Base-by-base conservation (phyloP, 2,797 vertebrate genomes). In the Astyanax mexicanus region DNA sequence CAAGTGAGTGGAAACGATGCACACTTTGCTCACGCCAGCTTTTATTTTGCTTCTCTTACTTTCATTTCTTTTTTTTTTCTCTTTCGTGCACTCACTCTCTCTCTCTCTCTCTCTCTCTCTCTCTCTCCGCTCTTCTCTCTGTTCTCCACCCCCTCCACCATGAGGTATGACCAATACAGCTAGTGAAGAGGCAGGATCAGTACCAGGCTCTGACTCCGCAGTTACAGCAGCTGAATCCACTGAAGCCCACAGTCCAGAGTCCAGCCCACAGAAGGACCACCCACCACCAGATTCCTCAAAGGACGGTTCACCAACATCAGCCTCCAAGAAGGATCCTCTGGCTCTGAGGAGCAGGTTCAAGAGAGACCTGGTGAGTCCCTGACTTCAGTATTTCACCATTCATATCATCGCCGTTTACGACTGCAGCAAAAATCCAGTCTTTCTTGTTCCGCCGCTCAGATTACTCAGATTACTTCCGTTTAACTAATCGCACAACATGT, bases 401-500 rank as follows among this genome's bases (percentile, higher is more conserved):
- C n/a, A n/a, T n/a, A 5, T 35, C 21, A 32, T 10, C n/a, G 29
- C 11, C 7, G 10, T 49, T 21, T 52, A 11, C 6, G 21, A 47
- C 7, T 2, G 27, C 21, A 4, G 61, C 8, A 21, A 13, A 47
- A 42, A 51, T 52, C 42, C 3, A n/a, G 37, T 3, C 12, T 51
- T 7, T 19, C 32, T 19, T 11, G 45, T 35, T 12, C 6, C 15
- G 7, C 66, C 0, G 8, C 27, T 8, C 7, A 19, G 17, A 37
- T 32, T 23, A 19, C 27, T 8, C 7, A 19, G 17, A 37, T 32
- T 23, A 19, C 6, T 57, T 38, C n/a, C 37, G 3, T 15, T 67
- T 1, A 8, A 12, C 27, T n/a, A 69, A 65, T 74, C 85, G 51
- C 88, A 93, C 15, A 17, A 17, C 2, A 5, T n/a, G n/a, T 5